These are phyloP conservation scores for Callipepla californica DNA, from an alignment of 2,113 vertebrate species.

Conservation along the genomic window DNA sequence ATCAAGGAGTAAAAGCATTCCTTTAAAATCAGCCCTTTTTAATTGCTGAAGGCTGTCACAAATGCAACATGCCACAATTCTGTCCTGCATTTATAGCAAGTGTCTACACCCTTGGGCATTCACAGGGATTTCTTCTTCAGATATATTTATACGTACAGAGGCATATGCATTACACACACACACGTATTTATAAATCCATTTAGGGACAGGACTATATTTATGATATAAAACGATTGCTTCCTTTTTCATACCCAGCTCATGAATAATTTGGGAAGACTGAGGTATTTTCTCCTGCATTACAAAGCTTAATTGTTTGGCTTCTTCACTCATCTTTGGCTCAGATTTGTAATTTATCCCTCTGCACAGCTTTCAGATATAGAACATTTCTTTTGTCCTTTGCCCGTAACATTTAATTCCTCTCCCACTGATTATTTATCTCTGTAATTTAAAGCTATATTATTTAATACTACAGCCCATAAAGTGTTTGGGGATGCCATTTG, in stretches of 20 bases:
- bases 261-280: constrained; percentile 22
- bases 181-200: not conserved
- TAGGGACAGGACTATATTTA: constrained; percentile 1
- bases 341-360: constrained; percentile 35
- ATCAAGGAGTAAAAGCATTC: not conserved
- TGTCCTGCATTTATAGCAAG: not conserved
- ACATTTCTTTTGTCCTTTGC: constrained; percentile 46
- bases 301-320: constrained; percentile 32
- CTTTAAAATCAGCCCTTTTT: not conserved
- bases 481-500: constrained; percentile 49
- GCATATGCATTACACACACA: not conserved
- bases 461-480: constrained; percentile 62
- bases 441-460: constrained; percentile 60
- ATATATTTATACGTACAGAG: not conserved
- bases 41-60: constrained; percentile 28
- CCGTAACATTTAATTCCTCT: constrained; percentile 58
- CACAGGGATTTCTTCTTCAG: not conserved
- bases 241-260: constrained; percentile 57
- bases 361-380: constrained; percentile 35
- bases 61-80: not conserved
- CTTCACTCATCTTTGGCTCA: constrained; percentile 41
- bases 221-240: constrained; percentile 38
- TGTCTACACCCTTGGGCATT: not conserved
- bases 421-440: constrained; percentile 66
- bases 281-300: constrained; percentile 35